Base-by-base conservation (phyloP, 2,113 vertebrate genomes). In the Trichomycterus rosablanca region DNA sequence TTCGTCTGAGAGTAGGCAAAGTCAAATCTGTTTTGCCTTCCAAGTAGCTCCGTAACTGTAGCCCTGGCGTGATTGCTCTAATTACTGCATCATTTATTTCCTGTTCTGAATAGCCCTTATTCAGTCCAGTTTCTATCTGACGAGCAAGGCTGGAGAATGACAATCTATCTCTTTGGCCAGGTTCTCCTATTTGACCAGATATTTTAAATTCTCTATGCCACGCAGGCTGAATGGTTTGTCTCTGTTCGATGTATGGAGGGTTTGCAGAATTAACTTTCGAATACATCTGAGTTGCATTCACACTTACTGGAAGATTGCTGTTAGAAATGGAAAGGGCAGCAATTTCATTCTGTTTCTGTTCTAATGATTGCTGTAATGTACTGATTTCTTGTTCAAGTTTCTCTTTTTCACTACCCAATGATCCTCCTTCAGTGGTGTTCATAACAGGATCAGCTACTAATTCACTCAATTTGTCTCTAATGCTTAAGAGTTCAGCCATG, bases 371-470 rank as follows among this genome's bases (percentile, higher is more conserved):
- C 18, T 45, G 18, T 45, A 45, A 22, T 45, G 7, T 20, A 20
- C 43, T 45, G 18, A 45, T 45, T 45, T 45, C 43, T 3, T 45
- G 18, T 45, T 45, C 18, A 6, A 45, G 16, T 22, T 45, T 45
- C 9, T 44, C 42, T 19, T 43, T 43, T 18, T 44, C 42, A 18
- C 42, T 44, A 44, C 42, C 19, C 16, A 44, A 3, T 44, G 42
- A 44, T 8, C 9, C 42, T 44, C 16, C 16, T 44, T 44, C 15
- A 44, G 42, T 16, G 7, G 16, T 18, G 42, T 45, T 45, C 18
- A 45, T 10, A 45, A 9, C 18, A 45, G 16, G 43, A 20, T 5
- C 42, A 44, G 4, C 42, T 7, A 43, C 40, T 43, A 43, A 43
- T 16, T 43, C 3, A 15, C n/a, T 43, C 15, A 18, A 15, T 16